Conservation (phyloP, 2,888 invertebrate genomes). For the Drosophila birchii region DNA sequence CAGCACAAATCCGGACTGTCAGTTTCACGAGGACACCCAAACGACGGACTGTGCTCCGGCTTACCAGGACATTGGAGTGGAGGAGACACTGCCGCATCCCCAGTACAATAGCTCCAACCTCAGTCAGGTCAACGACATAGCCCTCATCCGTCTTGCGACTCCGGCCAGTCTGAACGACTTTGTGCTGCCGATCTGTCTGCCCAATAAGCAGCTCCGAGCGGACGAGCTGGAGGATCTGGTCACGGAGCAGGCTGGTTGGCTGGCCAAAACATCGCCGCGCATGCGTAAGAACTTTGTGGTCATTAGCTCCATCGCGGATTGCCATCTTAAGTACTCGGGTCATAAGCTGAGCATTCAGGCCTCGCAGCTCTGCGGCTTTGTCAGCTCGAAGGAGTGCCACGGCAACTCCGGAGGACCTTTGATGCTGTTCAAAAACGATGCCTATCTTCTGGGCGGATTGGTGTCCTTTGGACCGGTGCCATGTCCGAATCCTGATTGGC, state of each 20-base stretch:
- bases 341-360: conserved; percentile 39
- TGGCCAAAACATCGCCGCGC: conserved; percentile 49
- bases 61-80: conserved; percentile 62
- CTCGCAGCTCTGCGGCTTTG: conserved; percentile 61
- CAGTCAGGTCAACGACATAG: conserved; percentile 60
- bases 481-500: conserved; percentile 61
- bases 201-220: conserved; percentile 57
- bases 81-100: conserved; percentile 48
- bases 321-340: conserved; percentile 47
- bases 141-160: conserved; percentile 54
- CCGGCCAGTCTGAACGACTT: conserved; percentile 49
- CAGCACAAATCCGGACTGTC: conserved; percentile 67
- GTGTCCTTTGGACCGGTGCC: conserved; percentile 65
- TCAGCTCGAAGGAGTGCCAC: conserved; percentile 51
- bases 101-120: conserved; percentile 14
- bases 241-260: conserved; percentile 65
- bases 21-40: conserved; percentile 16
- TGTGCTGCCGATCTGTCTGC: conserved; percentile 67
- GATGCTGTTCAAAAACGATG: conserved; percentile 56
- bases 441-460: conserved; percentile 59
- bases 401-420: conserved; percentile 68
- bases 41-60: conserved; percentile 57
- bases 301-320: conserved; percentile 49
- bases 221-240: conserved; percentile 60
- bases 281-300: conserved; percentile 56